These are phyloP conservation scores for Pantherophis vulpinus DNA, from an alignment of 2,797 vertebrate genomes.

Conservation along the genomic window DNA sequence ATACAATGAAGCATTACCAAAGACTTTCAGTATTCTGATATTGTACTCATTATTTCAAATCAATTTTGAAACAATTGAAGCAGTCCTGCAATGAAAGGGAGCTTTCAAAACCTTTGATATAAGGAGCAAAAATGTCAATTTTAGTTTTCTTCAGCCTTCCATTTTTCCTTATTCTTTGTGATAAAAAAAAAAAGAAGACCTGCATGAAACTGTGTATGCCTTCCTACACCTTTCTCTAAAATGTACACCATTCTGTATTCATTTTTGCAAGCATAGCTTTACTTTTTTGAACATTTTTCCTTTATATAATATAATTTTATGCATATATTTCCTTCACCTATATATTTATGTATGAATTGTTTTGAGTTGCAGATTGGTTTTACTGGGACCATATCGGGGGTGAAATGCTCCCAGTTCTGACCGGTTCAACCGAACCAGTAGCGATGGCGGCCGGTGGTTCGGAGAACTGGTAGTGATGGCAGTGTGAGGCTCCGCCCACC, in stretches of 20 bases:
- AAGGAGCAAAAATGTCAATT: background rate
- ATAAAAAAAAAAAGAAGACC: background rate
- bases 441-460: too few species aligned
- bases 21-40: background rate
- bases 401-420: too few species aligned
- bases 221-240: background rate
- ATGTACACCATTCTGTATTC: background rate
- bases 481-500: too few species aligned
- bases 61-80: background rate
- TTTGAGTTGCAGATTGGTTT: background rate
- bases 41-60: background rate
- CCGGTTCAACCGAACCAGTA: too few species aligned
- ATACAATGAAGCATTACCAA: background rate
- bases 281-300: background rate
- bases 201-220: background rate
- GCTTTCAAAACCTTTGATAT: background rate
- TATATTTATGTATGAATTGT: background rate
- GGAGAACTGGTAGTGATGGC: too few species aligned
- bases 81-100: background rate
- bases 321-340: background rate
- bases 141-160: background rate
- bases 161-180: background rate
- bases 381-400: background rate
- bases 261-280: background rate
- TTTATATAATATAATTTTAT: background rate